Percentiles rank a stretch among this genome's conserved stretches.
Evolutionary conservation across 2,797 vertebrate species (phyloP).

Genomic region (Hypotaenidia okinawae): DNA sequence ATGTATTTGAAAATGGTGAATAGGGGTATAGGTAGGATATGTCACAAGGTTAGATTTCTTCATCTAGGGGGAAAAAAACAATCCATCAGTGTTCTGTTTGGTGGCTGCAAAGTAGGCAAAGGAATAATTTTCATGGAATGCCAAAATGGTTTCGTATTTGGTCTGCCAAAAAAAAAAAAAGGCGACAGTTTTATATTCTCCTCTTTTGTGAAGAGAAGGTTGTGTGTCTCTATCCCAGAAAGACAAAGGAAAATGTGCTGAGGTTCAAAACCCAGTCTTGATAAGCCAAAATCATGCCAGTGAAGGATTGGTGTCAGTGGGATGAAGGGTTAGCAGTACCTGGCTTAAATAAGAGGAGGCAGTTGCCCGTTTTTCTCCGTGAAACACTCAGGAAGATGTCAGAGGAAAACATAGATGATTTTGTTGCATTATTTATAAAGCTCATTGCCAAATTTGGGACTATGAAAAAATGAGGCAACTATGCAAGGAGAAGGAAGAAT

Average conservation of each 20-base stretch:
- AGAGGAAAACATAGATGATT: rapidly evolving
- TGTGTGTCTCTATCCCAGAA: background rate
- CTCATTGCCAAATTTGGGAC: background rate
- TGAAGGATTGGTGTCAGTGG: background rate
- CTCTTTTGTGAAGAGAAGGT: background rate
- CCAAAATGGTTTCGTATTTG: background rate
- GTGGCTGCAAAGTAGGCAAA: background rate
- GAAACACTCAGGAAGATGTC: background rate
- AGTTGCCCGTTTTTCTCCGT: background rate
- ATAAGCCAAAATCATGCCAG: background rate
- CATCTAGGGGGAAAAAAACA: background rate
- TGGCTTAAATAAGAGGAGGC: background rate
- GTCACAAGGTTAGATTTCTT: background rate
- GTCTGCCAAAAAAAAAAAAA: no score
- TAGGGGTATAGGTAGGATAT: background rate
- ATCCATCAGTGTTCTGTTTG: background rate
- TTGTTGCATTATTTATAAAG: background rate
- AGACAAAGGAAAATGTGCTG: background rate
- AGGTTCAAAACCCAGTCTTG: background rate
- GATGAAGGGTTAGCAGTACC: background rate
- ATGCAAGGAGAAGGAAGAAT: background rate
- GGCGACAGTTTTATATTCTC: background rate
- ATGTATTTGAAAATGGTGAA: background rate
- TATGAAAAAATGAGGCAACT: background rate
- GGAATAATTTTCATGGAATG: background rate